Base-by-base conservation (phyloP, 2,113 vertebrate species). In the Parus major region DNA sequence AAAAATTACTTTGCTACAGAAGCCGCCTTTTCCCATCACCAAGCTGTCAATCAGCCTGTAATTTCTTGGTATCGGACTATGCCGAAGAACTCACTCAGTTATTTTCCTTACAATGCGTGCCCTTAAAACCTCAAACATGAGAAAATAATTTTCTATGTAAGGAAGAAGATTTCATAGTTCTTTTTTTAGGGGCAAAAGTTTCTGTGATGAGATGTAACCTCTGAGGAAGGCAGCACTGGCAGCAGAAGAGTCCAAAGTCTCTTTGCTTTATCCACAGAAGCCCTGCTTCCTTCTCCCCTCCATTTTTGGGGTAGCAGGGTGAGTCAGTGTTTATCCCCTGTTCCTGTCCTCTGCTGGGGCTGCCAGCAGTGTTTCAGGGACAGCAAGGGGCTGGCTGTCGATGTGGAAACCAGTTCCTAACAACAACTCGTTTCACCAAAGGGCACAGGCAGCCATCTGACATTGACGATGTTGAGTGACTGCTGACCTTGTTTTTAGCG, bases 401-500 rank as follows among this genome's bases (percentile, higher is more conserved):
- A 79, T 53, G 69, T 82, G 52, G 59, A 88, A 88, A 64, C 77
- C 44, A n/a, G 44, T 8, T 65, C 82, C 56, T 94, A 90, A 96
- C 90, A 96, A 92, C 82, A 97, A 4, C 72, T 94, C 31, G 0
- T 93, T 96, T 97, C 93, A 96, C 76, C 70, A 22, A 88, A 65
- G 78, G 76, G 60, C 92, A 75, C 88, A 75, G 88, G 76, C 92
- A 4, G 39, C 60, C 66, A 12, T 95, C 92, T 96, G 93, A 96
- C 49, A 33, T 75, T 90, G 95, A 86, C 53, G 17, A 35, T 3
- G 35, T 78, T 95, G 90, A 90, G 90, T 94, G 92, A 96, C 88
- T 94, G 92, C 93, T 95, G 92, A 95, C 90, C 93, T 93, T 96
- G 93, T 96, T 94, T 93, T 63, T 92, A 78, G 73, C 2, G 0